phyloP scores from a whole-genome alignment of 2,888 invertebrate species.

The Druceiella hillmani region DNA sequence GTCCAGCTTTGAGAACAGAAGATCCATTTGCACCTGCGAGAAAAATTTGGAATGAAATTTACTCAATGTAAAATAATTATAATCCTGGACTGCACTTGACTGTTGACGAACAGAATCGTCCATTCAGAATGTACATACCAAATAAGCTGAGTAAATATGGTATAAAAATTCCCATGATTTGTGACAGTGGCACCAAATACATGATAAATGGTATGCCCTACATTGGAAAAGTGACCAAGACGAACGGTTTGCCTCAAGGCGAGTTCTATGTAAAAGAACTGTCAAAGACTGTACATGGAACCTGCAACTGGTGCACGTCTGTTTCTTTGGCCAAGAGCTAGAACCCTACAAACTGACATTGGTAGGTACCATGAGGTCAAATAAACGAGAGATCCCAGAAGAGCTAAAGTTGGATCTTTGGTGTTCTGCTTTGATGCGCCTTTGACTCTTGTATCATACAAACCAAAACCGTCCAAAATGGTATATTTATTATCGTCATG shows the following conservation, averaged over 20 bases:
- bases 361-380: too few relatives aligned
- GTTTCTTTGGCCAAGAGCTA: too few relatives aligned
- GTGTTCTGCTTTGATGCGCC: too few relatives aligned
- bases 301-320: too few relatives aligned
- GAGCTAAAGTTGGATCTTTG: too few relatives aligned
- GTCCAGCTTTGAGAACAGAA: slow-evolving; percentile 22
- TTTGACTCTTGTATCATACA: too few relatives aligned
- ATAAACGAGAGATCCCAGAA: too few relatives aligned
- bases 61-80: too few relatives aligned
- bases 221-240: slow-evolving; percentile 26
- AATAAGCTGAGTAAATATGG: slow-evolving; percentile 29
- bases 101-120: slow-evolving; percentile 27
- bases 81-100: slow-evolving; percentile 22
- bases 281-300: slow-evolving; percentile 23
- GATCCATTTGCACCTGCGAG: slow-evolving; percentile 21
- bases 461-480: too few relatives aligned
- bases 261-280: slow-evolving; percentile 25
- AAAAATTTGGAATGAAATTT: slow-evolving; percentile 13
- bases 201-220: slow-evolving; percentile 28
- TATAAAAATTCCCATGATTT: slow-evolving; percentile 28
- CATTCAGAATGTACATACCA: slow-evolving; percentile 29
- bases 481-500: too few relatives aligned
- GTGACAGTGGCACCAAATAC: slow-evolving; percentile 26
- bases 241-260: slow-evolving; percentile 24
- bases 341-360: too few relatives aligned